These are phyloP conservation scores for Oryzias celebensis DNA, from an alignment of 2,113 vertebrate genomes.

Conservation along the genomic window DNA sequence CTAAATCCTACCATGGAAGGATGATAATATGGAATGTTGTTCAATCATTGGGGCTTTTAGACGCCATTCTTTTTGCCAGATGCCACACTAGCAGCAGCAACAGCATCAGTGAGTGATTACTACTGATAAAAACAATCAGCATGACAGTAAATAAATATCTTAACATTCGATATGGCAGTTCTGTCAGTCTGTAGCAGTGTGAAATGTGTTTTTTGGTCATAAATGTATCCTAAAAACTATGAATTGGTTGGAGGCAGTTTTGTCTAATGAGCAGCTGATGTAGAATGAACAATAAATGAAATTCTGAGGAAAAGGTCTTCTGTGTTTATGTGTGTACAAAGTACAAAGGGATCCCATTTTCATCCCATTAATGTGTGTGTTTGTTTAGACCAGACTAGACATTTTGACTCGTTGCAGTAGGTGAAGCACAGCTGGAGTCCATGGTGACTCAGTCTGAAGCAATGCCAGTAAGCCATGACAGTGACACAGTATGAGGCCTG, in stretches of 20 bases:
- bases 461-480: neutral
- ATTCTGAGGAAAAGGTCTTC: slow-evolving; percentile 64
- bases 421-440: neutral
- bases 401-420: neutral
- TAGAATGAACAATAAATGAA: slow-evolving; percentile 81
- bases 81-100: slow-evolving; percentile 75
- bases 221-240: slow-evolving; percentile 78
- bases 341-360: neutral
- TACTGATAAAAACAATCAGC: slow-evolving; percentile 76
- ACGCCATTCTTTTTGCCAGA: slow-evolving; percentile 75
- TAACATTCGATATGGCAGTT: slow-evolving; percentile 79
- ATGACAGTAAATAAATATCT: slow-evolving; percentile 81
- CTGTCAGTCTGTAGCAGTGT: slow-evolving; percentile 78
- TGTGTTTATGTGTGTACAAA: slow-evolving; percentile 19
- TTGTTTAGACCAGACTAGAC: neutral
- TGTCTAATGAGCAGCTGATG: slow-evolving; percentile 71
- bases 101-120: slow-evolving; percentile 75
- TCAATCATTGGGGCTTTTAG: slow-evolving; percentile 65
- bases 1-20: slow-evolving; percentile 62
- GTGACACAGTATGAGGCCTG: neutral
- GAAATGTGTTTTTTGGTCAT: slow-evolving; percentile 78
- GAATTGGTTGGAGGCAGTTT: slow-evolving; percentile 63
- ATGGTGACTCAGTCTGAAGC: neutral
- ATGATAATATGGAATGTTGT: slow-evolving; percentile 73
- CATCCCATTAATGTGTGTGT: neutral